A percentile compares a stretch with the other conserved stretches of the same genome.
phyloP scores from a whole-genome alignment of 2,113 vertebrate genomes.

The Panthera tigris region DNA sequence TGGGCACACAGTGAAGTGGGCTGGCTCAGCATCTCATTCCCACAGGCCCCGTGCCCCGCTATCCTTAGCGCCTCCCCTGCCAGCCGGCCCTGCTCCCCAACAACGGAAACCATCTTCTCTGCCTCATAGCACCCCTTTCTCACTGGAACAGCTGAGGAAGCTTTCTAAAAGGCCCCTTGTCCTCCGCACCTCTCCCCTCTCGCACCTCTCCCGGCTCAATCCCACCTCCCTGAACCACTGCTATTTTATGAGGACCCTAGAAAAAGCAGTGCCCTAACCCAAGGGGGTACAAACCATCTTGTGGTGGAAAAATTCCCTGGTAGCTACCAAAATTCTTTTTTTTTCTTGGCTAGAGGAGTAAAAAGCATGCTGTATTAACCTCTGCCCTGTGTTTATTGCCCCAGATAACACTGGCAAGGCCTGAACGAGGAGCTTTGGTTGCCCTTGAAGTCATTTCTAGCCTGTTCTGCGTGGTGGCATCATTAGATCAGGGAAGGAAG shows the following conservation, averaged over 20 bases:
- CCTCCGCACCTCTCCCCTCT: background rate
- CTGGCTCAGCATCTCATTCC: background rate
- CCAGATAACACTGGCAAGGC: background rate
- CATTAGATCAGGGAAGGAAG: background rate
- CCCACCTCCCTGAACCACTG: background rate
- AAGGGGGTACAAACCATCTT: background rate
- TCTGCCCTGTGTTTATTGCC: background rate
- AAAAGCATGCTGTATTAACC: background rate
- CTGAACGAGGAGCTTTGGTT: background rate
- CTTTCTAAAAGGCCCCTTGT: background rate
- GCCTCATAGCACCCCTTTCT: background rate
- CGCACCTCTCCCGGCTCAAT: too few relatives aligned
- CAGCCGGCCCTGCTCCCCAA: too few relatives aligned
- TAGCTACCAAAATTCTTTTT: too few relatives aligned
- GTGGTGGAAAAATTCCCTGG: background rate
- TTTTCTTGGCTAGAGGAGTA: background rate
- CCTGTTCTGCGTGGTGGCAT: accelerated
- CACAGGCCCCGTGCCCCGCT: accelerated
- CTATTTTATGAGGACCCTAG: background rate
- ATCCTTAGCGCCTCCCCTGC: accelerated
- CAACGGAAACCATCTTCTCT: background rate
- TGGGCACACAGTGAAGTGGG: background rate
- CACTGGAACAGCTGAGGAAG: background rate
- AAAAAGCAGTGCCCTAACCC: background rate
- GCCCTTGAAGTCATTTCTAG: background rate